Conservation (phyloP, 2,888 invertebrate species). For the Cerastis leucographa region DNA sequence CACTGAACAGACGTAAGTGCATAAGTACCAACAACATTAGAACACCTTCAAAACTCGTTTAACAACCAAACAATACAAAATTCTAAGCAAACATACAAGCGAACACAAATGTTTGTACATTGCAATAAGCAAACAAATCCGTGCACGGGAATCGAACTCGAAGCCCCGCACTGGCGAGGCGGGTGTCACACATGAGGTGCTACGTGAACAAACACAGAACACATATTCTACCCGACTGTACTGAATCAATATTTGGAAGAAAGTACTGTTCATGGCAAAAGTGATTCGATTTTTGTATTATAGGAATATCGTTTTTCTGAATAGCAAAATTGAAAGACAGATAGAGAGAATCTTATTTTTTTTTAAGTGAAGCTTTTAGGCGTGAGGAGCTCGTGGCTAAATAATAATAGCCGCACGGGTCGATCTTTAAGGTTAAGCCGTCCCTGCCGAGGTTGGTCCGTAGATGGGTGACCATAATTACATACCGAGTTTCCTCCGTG, state of each 20-base stretch:
- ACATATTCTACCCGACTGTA: constrained; percentile 24
- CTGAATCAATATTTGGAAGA: constrained; percentile 59
- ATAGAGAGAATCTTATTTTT: too few relatives aligned
- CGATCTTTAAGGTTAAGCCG: too few relatives aligned
- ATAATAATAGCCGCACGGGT: too few relatives aligned
- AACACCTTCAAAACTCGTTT: constrained; percentile 35
- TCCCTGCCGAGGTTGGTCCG: too few relatives aligned
- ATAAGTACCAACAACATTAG: constrained; percentile 17
- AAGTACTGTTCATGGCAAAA: constrained; percentile 49
- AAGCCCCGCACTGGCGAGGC: constrained; percentile 43
- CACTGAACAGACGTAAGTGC: background rate
- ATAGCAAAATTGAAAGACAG: background rate
- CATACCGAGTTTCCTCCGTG: too few relatives aligned
- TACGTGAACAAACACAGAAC: constrained; percentile 47
- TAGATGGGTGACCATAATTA: too few relatives aligned
- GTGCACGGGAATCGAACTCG: constrained; percentile 55
- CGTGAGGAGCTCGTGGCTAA: too few relatives aligned
- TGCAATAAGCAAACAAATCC: constrained; percentile 55
- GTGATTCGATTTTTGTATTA: constrained; percentile 7
- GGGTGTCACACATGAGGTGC: constrained; percentile 56
- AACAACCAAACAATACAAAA: constrained; percentile 50
- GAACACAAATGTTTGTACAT: constrained; percentile 51
- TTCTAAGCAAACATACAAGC: constrained; percentile 40
- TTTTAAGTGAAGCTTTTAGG: too few relatives aligned
- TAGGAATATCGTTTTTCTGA: background rate